phyloP scores from a whole-genome alignment of 2,888 invertebrate genomes.

The Sminthurides aquaticus region DNA sequence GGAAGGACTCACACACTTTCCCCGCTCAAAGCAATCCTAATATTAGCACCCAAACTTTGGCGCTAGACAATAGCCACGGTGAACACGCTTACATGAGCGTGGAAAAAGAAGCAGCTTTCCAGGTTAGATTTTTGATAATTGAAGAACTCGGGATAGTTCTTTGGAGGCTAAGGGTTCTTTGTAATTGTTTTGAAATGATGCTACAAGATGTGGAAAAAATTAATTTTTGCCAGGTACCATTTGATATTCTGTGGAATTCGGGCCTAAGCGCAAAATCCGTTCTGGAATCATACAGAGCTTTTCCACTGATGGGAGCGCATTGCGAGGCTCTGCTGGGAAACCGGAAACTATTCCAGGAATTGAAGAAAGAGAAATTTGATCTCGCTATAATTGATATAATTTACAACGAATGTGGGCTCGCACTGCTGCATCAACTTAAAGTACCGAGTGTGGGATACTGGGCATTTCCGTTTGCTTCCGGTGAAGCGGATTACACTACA shows the following conservation, averaged over 20 bases:
- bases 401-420: conserved; percentile 45
- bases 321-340: conserved; percentile 44
- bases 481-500: conserved; percentile 45
- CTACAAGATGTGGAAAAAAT: no score
- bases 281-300: conserved; percentile 41
- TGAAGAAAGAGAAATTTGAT: conserved; percentile 41
- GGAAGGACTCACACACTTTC: conserved; percentile 42
- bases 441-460: conserved; percentile 45
- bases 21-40: conserved; percentile 40
- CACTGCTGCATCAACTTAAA: conserved; percentile 44
- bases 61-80: conserved; percentile 44
- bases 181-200: no score
- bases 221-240: conserved; percentile 36
- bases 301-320: conserved; percentile 43
- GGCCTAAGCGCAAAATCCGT: conserved; percentile 41
- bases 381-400: conserved; percentile 45
- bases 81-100: conserved; percentile 41
- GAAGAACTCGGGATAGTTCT: no score
- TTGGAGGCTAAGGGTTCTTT: no score
- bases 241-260: conserved; percentile 43
- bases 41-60: conserved; percentile 42
- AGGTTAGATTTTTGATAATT: no score
- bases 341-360: conserved; percentile 31
- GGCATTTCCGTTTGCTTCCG: conserved; percentile 45
- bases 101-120: conserved; percentile 42